Conservation (phyloP, 2,888 invertebrate species). For the Thumatha senex region DNA sequence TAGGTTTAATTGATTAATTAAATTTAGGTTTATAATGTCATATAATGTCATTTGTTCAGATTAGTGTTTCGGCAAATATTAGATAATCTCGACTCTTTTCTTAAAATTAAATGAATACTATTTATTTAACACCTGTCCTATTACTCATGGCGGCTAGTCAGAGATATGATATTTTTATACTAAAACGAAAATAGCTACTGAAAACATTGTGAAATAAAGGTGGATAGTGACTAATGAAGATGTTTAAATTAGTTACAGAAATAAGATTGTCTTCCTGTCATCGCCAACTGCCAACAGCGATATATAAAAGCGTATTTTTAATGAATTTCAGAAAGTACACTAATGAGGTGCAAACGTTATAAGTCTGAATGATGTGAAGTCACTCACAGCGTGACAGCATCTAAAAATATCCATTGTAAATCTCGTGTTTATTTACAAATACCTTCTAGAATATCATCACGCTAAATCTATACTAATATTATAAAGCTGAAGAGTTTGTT, state of each 20-base stretch:
- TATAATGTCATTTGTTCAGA: no score
- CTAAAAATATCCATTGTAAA: conserved; percentile 1
- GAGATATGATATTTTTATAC: not conserved
- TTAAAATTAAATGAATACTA: no score
- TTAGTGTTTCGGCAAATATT: no score
- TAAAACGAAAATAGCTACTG: conserved; percentile 1
- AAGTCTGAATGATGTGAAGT: not conserved
- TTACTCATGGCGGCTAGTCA: no score
- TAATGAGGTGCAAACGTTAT: conserved; percentile 11
- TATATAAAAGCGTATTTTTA: conserved; percentile 8
- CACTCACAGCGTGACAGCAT: not conserved
- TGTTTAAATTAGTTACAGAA: conserved; percentile 8
- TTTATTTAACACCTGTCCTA: no score
- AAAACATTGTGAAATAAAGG: conserved; percentile 4
- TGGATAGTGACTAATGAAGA: not conserved
- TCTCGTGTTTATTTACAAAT: conserved; percentile 3
- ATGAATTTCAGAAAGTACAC: not conserved
- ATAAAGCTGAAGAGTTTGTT: no score
- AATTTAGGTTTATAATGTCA: no score
- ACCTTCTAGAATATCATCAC: no score
- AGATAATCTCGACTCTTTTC: no score
- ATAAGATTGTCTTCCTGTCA: conserved; percentile 25
- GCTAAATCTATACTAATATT: no score
- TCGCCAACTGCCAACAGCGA: conserved; percentile 16
- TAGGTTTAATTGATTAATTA: no score